Evolutionary conservation across 2,888 invertebrate genomes (phyloP), one percentile per base, ranked within the genome.

Genomic region (Exocentrus adspersus): DNA sequence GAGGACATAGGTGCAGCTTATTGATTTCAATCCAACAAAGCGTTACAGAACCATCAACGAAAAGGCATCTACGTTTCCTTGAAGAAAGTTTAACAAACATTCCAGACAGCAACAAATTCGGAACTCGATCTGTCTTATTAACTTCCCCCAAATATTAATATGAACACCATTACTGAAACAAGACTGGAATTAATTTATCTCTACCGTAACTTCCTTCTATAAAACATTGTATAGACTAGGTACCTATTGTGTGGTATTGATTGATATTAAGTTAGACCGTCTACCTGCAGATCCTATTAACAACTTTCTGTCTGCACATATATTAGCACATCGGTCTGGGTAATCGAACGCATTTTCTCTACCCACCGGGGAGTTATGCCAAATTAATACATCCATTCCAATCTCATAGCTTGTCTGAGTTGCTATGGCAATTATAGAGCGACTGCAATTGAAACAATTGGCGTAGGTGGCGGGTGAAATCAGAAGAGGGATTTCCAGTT

Each of bases 241-340:
- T n/a, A n/a, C n/a, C n/a, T n/a, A n/a, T n/a, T n/a, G 17, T 7
- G 17, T 48, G 20, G 24, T 51, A 51, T 51, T 51, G 51, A 51
- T 51, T 32, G 32, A 32, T 16, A 28, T n/a, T 50, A 30, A 28
- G n/a, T n/a, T n/a, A 21, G 24, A 37, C 14, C 30, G 12, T 32
- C 12, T 19, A 32, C 24, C 51, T 51, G 32, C 30, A 17, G 51
- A 20, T 51, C 30, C 51, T 32, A 51, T 51, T 51, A 51, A 51
- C 51, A 51, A 51, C 30, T 32, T 32, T 21, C 28, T 32, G 42
- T n/a, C n/a, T n/a, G n/a, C n/a, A n/a, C 28, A 42, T 21, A 41
- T 52, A 43, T 42, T 54, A 16, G 42, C 42, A 41, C 16, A 54
- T 43, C 20, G 43, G 54, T 43, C 42, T 42, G 19, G 32, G 51